Base-by-base conservation (phyloP, 2,797 vertebrate genomes). In the Alcedo quadribrachys region DNA sequence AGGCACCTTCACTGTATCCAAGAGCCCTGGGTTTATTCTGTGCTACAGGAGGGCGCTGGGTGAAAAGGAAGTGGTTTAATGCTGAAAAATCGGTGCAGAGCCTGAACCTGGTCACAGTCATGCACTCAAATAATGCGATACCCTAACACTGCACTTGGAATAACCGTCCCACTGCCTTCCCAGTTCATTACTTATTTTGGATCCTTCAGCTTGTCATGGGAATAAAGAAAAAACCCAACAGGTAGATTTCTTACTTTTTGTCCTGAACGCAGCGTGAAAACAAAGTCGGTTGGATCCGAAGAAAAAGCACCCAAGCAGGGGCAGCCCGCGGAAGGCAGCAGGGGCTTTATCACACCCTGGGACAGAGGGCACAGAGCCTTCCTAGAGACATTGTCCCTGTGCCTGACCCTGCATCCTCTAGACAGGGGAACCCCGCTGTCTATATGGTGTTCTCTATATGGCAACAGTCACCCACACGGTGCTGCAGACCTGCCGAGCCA, bases 361-460 rank as follows among this genome's bases (percentile, higher is more conserved):
- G 66, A 35, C 33, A 46, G 45, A 68, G 63, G 60, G 19, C 74
- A 61, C 10, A 1, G 71, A 89, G 35, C 63, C 15, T 6, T 28
- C 35, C 45, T 4, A 20, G 21, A 33, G 57, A 2, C 0, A 0
- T 5, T 2, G 66, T 68, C 58, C 89, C 70, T 5, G 15, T 20
- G 63, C 82, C 65, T 55, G 17, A 0, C 10, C 21, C 71, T 6
- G 54, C 50, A 42, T 30, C 84, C 69, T 27, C 67, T 6, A 7
- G 43, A 60, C 37, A 37, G 35, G 17, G 17, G 17, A 40, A 4
- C 46, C 79, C 66, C 4, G 0, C 40, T 2, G 2, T 5, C 12
- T 0, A 1, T 1, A 1, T 0, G 25, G 70, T 22, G 73, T 55
- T 71, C 35, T 53, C 22, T 3, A 0, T 4, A 0, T 0, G 21